These are phyloP conservation scores for Urophycis tenuis DNA, from an alignment of 2,797 vertebrate species.

Conservation along the genomic window DNA sequence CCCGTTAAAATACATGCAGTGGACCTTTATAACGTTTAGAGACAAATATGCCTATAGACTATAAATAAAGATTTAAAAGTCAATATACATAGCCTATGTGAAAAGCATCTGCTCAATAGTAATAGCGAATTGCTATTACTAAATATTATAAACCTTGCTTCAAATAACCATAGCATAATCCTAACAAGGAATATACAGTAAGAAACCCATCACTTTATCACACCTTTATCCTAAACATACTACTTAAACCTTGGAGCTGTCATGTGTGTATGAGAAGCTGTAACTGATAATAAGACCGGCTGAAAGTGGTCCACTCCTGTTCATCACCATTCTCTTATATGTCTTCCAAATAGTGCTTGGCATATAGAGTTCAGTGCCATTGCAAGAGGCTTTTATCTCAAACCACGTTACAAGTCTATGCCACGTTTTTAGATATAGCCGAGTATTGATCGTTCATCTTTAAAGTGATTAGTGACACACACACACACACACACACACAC, in stretches of 20 bases:
- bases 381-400: neutral
- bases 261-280: neutral
- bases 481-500: neutral
- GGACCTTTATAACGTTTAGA: neutral
- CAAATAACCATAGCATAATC: neutral
- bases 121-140: too few relatives aligned
- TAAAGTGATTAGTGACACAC: neutral
- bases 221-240: neutral
- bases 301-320: too few relatives aligned
- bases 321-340: too few relatives aligned
- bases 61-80: neutral
- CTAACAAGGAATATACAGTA: neutral
- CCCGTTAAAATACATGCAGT: constrained; percentile 22
- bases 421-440: neutral
- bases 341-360: too few relatives aligned
- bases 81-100: too few relatives aligned
- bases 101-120: too few relatives aligned
- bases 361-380: neutral
- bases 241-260: neutral
- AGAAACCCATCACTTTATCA: neutral
- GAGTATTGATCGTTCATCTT: neutral
- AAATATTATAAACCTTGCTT: too few relatives aligned
- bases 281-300: neutral
- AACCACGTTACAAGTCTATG: neutral
- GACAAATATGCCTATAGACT: neutral